A percentile compares a stretch with the other conserved stretches of the same genome.
These are phyloP conservation scores for Pelmatolapia mariae DNA, from an alignment of 2,113 vertebrate species.

Conservation along the genomic window DNA sequence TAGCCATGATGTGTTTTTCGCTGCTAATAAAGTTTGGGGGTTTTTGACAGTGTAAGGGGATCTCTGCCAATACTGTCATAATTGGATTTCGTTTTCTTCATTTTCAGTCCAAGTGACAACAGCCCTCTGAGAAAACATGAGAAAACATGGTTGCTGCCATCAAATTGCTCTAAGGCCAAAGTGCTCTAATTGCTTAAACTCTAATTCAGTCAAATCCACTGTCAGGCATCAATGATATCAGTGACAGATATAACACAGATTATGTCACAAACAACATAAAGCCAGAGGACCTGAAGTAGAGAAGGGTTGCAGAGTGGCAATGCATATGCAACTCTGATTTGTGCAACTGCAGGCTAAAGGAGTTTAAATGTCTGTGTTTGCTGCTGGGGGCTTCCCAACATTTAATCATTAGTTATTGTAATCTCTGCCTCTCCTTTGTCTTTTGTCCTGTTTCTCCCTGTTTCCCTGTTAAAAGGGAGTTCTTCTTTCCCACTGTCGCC, in stretches of 20 bases:
- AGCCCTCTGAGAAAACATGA: conserved; percentile 18
- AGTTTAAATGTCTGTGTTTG: neutral
- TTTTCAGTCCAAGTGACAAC: conserved; percentile 25
- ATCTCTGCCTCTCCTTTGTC: neutral
- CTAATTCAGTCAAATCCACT: neutral
- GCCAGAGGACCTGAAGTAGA: neutral
- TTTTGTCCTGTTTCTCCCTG: neutral
- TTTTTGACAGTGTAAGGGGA: neutral
- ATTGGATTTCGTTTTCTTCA: conserved; percentile 35
- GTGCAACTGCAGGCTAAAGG: neutral
- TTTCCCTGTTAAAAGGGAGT: neutral
- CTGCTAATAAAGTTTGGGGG: neutral
- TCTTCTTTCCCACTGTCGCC: neutral
- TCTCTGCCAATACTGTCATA: neutral
- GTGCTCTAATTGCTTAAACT: conserved; percentile 1
- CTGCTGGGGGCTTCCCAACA: neutral
- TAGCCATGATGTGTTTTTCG: neutral
- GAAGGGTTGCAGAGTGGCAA: neutral
- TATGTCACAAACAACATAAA: neutral
- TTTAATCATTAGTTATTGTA: neutral
- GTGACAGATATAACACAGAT: neutral
- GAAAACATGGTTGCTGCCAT: conserved; percentile 11
- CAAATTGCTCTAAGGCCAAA: neutral
- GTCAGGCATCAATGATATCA: neutral
- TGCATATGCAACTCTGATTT: neutral